phyloP scores from a whole-genome alignment of 2,888 invertebrate genomes.

The Catonia carolina region DNA sequence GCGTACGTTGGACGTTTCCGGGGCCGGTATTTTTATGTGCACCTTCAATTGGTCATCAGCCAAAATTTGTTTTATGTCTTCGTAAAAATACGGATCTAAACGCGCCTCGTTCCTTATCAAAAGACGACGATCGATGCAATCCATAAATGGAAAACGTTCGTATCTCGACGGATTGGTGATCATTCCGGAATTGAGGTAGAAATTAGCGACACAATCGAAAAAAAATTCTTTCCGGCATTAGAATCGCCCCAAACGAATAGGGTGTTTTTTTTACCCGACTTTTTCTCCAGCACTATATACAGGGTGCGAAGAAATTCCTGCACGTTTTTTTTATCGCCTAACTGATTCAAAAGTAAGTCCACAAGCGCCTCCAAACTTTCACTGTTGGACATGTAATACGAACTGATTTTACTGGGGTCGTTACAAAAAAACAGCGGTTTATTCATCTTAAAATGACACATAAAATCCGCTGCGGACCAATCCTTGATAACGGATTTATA shows the following conservation, averaged over 20 bases:
- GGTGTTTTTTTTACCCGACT: not conserved
- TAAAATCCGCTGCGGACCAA: not conserved
- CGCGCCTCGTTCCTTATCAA: slow-evolving; percentile 16
- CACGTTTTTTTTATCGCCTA: not conserved
- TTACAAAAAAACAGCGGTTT: not conserved
- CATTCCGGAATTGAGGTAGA: slow-evolving; percentile 4
- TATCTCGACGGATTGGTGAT: too few species aligned
- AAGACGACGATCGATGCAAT: slow-evolving; percentile 7
- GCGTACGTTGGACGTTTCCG: too few species aligned
- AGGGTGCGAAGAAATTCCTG: not conserved
- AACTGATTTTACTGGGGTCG: not conserved
- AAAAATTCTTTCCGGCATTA: slow-evolving; percentile 16
- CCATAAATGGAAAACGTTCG: slow-evolving; percentile 19
- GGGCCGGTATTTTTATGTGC: too few species aligned
- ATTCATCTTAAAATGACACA: not conserved
- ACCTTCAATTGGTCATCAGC: too few species aligned
- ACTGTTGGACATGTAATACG: not conserved
- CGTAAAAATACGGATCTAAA: too few species aligned
- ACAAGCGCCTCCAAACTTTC: not conserved
- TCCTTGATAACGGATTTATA: too few species aligned
- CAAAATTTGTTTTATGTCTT: too few species aligned
- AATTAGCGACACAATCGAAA: slow-evolving; percentile 7
- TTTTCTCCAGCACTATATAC: not conserved
- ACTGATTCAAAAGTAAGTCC: not conserved
- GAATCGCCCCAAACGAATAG: not conserved